Evolutionary conservation across 2,113 vertebrate genomes (phyloP).

Genomic region (Benitochromis conjunctus): DNA sequence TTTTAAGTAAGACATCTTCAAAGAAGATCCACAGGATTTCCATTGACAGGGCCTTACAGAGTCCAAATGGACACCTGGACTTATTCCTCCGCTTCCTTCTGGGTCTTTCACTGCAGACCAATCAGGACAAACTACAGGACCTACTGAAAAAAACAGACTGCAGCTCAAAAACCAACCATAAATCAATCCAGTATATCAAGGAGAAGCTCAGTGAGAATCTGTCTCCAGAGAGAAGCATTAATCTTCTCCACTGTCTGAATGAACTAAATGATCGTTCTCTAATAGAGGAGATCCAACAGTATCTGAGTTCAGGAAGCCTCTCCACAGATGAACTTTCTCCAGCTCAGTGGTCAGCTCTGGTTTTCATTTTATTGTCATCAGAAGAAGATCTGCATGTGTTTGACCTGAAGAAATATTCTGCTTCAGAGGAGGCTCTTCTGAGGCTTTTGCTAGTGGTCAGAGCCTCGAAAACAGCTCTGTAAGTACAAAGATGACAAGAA

Average conservation of each 20-base stretch:
- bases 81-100: background rate
- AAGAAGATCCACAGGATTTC: background rate
- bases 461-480: background rate
- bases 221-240: background rate
- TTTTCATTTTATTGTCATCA: too few species aligned
- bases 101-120: background rate
- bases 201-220: background rate
- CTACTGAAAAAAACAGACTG: background rate
- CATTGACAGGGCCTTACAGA: background rate
- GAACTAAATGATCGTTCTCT: rapidly evolving
- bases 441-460: too few species aligned
- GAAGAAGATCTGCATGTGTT: too few species aligned
- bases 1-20: rapidly evolving
- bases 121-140: background rate
- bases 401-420: too few species aligned
- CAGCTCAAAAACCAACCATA: background rate
- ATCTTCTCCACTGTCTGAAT: background rate
- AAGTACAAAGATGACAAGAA: background rate
- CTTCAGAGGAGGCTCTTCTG: too few species aligned
- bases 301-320: too few species aligned
- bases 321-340: too few species aligned
- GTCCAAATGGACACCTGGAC: background rate
- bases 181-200: background rate
- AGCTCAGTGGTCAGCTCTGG: too few species aligned
- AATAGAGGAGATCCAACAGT: background rate